Evolutionary conservation across 1,140 invertebrate genomes (phyloP).

Genomic region (Drosophila tropicalis): DNA sequence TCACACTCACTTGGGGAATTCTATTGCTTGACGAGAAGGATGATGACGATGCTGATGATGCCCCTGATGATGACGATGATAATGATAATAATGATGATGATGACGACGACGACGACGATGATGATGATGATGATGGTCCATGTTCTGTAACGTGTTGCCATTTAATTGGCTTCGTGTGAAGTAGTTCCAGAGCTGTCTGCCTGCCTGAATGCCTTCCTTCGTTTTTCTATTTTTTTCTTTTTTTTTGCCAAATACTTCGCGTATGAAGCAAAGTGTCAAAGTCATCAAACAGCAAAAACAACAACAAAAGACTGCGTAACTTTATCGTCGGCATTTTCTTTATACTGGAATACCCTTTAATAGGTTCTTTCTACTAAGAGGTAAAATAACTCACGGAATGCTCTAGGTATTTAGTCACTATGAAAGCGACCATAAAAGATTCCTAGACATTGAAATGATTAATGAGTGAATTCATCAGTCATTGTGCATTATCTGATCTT

Average conservation of each 20-base stretch:
- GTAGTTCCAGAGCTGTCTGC: conserved; percentile 51
- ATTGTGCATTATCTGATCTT: no score
- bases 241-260: conserved; percentile 10
- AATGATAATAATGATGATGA: not conserved
- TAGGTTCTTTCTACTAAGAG: not conserved
- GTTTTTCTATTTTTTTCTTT: not conserved
- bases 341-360: conserved; percentile 26
- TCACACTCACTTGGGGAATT: conserved; percentile 54
- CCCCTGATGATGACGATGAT: conserved; percentile 27
- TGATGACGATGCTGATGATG: conserved; percentile 17
- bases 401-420: no score
- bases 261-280: conserved; percentile 29
- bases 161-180: conserved; percentile 74
- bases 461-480: no score
- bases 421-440: no score
- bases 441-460: no score
- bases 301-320: conserved; percentile 53
- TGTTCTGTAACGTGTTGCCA: conserved; percentile 70
- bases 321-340: conserved; percentile 43
- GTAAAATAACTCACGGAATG: no score
- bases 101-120: not conserved
- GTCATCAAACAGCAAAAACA: conserved; percentile 24
- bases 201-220: conserved; percentile 27
- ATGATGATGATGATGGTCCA: conserved; percentile 52
- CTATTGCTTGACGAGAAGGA: conserved; percentile 16